These are phyloP conservation scores for Isaurus tuberculatus DNA, from an alignment of 92 coral and sea anemone species.

Conservation along the genomic window DNA sequence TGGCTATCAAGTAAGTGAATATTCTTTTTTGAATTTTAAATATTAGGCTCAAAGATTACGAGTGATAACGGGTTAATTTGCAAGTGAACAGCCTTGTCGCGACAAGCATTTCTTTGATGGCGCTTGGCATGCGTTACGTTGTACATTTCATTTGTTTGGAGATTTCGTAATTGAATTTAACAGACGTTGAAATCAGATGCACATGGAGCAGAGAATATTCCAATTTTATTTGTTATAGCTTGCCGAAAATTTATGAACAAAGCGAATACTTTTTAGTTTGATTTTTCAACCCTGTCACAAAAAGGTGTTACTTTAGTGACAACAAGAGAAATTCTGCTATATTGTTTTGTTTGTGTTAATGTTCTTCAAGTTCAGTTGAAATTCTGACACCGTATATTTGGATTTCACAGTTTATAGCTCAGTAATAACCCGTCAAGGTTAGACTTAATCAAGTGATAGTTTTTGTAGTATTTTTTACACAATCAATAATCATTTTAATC, in stretches of 20 bases:
- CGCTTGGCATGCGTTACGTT: background rate
- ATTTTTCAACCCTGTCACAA: background rate
- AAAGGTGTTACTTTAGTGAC: background rate
- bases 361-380: background rate
- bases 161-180: slow-evolving; percentile 31
- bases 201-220: background rate
- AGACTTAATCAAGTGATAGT: background rate
- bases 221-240: background rate
- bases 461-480: background rate
- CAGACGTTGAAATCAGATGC: background rate
- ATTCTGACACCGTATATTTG: background rate
- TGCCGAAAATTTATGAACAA: background rate
- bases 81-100: background rate
- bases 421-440: background rate
- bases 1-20: slow-evolving; percentile 89
- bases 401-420: background rate
- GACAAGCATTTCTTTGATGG: background rate
- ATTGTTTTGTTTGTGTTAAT: background rate
- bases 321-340: background rate
- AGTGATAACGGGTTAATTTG: background rate
- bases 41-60: background rate
- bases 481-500: background rate
- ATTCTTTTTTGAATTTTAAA: background rate
- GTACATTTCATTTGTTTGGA: slow-evolving; percentile 16
- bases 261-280: background rate